Evolutionary conservation across 2,888 invertebrate species (phyloP), one percentile per base, ranked within the genome.

Genomic region (Erebia aethiops): DNA sequence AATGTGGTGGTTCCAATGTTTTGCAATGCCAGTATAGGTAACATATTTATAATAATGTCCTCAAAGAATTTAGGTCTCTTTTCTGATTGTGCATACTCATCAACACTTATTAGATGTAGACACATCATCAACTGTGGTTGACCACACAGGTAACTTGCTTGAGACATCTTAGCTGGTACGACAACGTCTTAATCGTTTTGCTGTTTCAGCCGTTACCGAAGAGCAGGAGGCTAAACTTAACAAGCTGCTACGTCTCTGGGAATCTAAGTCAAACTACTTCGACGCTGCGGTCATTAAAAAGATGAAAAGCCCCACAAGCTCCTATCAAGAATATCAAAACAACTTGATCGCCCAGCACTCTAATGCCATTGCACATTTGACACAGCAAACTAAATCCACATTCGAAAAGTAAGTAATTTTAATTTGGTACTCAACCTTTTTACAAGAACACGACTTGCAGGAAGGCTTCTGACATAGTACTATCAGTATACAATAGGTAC

Each of bases 1-100:
- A 96, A 96, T 86, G 98, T 99, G 83, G 98, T 99, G 81, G 98
- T 99, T 83, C 98, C 99, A 81, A 98, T 99, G 97, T 99, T 99
- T 95, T 99, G 99, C 94, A 98, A 97, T 90, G 97, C 99, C 78
- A 96, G 96, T 88, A 95, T 97, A 86, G 96, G 96, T 90, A 94
- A 94, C 94, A 90, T 90, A 91, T 92, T 93, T 92, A 89, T 92
- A 92, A 91, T 93, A 93, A 93, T 91, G 92, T 92, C 91, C 85
- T 79, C 80, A 78, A 74, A 91, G 90, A 88, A 62, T 87, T 81
- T 92, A 92, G 91, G 92, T 89, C 85, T 90, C 83, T 90, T 88
- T 84, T 87, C 84, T 84, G 87, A 86, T 89, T 90, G 87, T 87
- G 87, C 87, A 90, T 89, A 88, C 82, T 87, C 85, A 86, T 87